Conservation (phyloP, 2,797 vertebrate species). For the Anabas testudineus region DNA sequence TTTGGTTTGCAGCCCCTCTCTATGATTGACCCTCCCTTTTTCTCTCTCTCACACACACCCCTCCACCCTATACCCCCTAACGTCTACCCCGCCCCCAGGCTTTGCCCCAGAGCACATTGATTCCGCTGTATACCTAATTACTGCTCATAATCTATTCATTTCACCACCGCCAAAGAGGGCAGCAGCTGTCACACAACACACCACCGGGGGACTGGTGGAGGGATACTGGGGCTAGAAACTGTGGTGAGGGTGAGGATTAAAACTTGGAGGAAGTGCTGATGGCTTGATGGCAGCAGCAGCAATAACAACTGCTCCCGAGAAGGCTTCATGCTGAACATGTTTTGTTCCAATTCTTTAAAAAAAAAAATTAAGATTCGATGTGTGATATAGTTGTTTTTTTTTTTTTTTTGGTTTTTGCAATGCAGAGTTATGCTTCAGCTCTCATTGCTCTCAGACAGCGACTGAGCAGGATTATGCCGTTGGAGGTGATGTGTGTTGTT, state of each 20-base stretch:
- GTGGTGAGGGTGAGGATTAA: constrained; percentile 48
- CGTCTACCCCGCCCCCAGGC: constrained; percentile 92
- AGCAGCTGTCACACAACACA: constrained; percentile 99
- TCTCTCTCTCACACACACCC: constrained; percentile 84
- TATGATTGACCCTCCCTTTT: constrained; percentile 76
- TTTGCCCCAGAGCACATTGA: constrained; percentile 99
- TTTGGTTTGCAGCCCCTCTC: constrained; percentile 35
- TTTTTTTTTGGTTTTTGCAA: constrained; percentile 12
- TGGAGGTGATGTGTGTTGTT: constrained; percentile 46
- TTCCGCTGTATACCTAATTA: constrained; percentile 99
- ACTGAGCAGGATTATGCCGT: constrained; percentile 31
- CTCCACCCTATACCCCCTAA: constrained; percentile 85
- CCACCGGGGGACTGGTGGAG: constrained; percentile 74
- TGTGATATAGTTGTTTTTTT: constrained; percentile 36
- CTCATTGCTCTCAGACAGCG: constrained; percentile 29
- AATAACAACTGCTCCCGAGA: constrained; percentile 31
- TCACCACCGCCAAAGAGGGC: constrained; percentile 93
- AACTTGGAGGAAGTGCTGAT: constrained; percentile 49
- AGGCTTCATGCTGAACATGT: constrained; percentile 34
- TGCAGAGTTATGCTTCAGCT: constrained; percentile 24
- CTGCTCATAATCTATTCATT: constrained; percentile 99
- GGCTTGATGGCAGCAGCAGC: constrained; percentile 30
- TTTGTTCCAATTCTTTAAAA: constrained; percentile 25
- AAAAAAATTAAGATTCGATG: constrained; percentile 6
- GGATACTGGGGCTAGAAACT: constrained; percentile 50